Percentiles rank a stretch among this genome's conserved stretches.
These are phyloP conservation scores for Maccullochella peelii DNA, from an alignment of 2,113 vertebrate genomes.

Conservation along the genomic window DNA sequence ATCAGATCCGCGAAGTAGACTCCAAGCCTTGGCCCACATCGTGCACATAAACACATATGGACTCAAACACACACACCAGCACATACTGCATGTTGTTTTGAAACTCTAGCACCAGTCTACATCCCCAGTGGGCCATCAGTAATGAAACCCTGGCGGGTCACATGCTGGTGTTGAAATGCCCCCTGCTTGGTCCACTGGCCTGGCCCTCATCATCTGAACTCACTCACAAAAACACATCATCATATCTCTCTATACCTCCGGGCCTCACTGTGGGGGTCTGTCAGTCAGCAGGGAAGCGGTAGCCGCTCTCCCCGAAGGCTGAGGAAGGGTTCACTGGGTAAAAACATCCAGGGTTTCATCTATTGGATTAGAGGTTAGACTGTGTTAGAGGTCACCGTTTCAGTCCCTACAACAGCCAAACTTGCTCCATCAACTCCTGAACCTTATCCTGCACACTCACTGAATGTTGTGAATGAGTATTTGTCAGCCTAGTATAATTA, in stretches of 20 bases:
- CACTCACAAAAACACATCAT: conserved; percentile 28
- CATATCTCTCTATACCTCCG: background rate
- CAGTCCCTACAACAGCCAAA: background rate
- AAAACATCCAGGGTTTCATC: conserved; percentile 18
- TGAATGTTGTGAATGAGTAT: conserved; percentile 10
- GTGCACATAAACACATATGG: background rate
- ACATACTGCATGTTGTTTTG: conserved; percentile 66
- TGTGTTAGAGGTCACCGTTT: background rate
- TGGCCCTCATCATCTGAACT: conserved; percentile 4
- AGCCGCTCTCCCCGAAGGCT: background rate
- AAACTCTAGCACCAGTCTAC: conserved; percentile 65
- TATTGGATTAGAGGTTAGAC: conserved; percentile 1
- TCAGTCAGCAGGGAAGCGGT: conserved; percentile 26
- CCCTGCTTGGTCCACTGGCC: conserved; percentile 36
- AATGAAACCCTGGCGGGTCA: conserved; percentile 57
- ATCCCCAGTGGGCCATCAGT: conserved; percentile 52
- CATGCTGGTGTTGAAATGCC: conserved; percentile 71
- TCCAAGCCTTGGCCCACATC: background rate
- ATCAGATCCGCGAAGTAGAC: conserved; percentile 20
- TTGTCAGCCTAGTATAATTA: background rate
- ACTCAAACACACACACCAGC: conserved; percentile 6
- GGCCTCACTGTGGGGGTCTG: conserved; percentile 6
- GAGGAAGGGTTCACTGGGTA: background rate
- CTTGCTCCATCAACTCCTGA: conserved; percentile 16
- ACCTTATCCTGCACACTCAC: background rate